These are phyloP conservation scores for Amiota communis DNA, from an alignment of 2,888 invertebrate species.

Conservation along the genomic window DNA sequence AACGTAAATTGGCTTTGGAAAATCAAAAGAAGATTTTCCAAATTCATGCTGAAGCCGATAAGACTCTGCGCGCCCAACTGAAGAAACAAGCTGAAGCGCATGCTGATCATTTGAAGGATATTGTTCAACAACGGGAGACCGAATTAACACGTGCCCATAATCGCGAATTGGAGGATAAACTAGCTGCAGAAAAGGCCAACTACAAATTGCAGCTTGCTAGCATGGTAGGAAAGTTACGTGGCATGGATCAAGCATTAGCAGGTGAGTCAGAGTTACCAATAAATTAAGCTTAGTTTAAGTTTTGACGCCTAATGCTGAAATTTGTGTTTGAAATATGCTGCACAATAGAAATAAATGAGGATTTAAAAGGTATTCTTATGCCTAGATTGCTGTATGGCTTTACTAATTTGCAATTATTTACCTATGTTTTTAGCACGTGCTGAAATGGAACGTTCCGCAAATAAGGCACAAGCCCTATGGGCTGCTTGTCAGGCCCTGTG, in stretches of 20 bases:
- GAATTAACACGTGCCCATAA: conserved; percentile 75
- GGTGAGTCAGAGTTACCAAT: conserved; percentile 74
- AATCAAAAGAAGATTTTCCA: conserved; percentile 80
- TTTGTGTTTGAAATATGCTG: conserved; percentile 48
- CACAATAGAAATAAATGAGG: conserved; percentile 71
- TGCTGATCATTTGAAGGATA: conserved; percentile 84
- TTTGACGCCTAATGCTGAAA: background rate
- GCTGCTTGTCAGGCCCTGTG: conserved; percentile 92
- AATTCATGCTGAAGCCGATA: conserved; percentile 80
- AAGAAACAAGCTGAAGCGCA: conserved; percentile 91
- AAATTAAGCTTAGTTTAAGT: background rate
- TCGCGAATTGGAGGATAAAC: conserved; percentile 79
- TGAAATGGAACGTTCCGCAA: conserved; percentile 82
- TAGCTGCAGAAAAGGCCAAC: conserved; percentile 79
- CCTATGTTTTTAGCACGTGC: conserved; percentile 76
- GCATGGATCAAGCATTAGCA: conserved; percentile 84
- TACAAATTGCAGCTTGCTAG: conserved; percentile 82
- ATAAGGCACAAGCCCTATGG: conserved; percentile 92
- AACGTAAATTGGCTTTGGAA: conserved; percentile 78
- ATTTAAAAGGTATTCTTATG: conserved; percentile 69
- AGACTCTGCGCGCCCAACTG: conserved; percentile 83
- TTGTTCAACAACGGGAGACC: conserved; percentile 76
- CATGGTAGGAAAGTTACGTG: conserved; percentile 83
- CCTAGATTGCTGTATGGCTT: background rate
- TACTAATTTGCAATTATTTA: background rate